phyloP scores from a whole-genome alignment of 1,140 invertebrate species.

The Neocloeon triangulifer region DNA sequence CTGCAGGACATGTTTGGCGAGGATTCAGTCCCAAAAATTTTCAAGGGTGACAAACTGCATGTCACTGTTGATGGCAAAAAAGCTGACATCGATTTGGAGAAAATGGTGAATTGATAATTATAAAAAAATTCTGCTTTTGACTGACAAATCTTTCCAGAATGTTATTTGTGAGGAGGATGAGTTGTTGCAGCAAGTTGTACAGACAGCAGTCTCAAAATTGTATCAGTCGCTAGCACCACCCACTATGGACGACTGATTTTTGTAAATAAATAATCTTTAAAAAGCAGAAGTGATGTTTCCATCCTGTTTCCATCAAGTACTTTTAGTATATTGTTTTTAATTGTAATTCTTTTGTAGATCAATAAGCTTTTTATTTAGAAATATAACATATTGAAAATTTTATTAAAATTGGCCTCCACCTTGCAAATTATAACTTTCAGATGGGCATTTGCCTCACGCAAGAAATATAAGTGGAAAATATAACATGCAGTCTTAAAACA shows the following conservation, averaged over 20 bases:
- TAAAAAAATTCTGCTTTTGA: not conserved
- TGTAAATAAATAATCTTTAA: too few species aligned
- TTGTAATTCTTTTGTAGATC: too few species aligned
- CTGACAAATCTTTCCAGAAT: conserved; percentile 25
- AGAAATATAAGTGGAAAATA: too few species aligned
- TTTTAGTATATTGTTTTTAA: too few species aligned
- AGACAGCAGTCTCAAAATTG: conserved; percentile 64
- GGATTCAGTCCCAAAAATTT: conserved; percentile 81
- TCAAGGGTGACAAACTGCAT: conserved; percentile 71
- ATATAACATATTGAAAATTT: too few species aligned
- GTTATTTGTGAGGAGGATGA: conserved; percentile 64
- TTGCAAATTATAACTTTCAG: too few species aligned
- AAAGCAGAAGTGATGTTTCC: too few species aligned
- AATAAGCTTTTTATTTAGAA: too few species aligned
- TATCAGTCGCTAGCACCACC: conserved; percentile 62
- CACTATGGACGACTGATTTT: conserved; percentile 10
- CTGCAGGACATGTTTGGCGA: conserved; percentile 89
- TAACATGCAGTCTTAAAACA: too few species aligned
- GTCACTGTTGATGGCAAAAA: conserved; percentile 66
- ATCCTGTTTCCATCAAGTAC: too few species aligned
- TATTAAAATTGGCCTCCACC: too few species aligned
- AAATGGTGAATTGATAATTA: conserved; percentile 29
- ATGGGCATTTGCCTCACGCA: too few species aligned
- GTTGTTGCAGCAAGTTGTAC: conserved; percentile 57
- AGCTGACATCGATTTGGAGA: conserved; percentile 66